These are phyloP conservation scores for Chirona hameri DNA, from an alignment of 2,888 invertebrate genomes.

Conservation along the genomic window DNA sequence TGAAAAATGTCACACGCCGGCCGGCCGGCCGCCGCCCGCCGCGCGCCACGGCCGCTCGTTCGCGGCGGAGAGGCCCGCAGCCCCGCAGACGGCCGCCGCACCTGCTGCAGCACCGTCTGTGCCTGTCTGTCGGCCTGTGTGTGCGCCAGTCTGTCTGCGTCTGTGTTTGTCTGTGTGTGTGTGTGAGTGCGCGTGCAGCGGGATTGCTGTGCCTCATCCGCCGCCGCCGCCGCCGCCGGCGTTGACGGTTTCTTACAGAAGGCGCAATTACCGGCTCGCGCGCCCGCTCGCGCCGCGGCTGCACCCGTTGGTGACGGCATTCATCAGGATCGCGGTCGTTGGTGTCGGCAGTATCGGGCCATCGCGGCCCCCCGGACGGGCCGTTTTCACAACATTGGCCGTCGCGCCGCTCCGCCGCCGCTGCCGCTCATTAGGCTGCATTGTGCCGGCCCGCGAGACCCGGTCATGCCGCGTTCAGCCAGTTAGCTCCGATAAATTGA, in stretches of 20 bases:
- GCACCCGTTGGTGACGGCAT: not conserved
- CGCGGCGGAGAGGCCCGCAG: not conserved
- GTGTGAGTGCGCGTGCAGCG: not conserved
- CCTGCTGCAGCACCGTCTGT: no score
- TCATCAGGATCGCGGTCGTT: not conserved
- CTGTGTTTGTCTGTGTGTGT: not conserved
- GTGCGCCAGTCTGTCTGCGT: not conserved
- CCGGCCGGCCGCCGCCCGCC: not conserved
- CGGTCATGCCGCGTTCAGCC: not conserved
- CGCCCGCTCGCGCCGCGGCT: no score
- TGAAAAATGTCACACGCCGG: slow-evolving; percentile 13
- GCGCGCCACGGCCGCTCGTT: not conserved
- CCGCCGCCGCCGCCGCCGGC: not conserved
- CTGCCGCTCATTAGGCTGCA: not conserved
- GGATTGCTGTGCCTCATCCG: not conserved
- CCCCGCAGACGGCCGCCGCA: no score
- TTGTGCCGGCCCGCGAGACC: not conserved
- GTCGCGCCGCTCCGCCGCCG: not conserved
- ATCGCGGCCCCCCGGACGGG: not conserved
- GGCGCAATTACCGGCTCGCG: not conserved
- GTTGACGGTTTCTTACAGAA: not conserved
- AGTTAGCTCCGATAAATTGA: slow-evolving; percentile 5
- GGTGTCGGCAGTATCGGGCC: not conserved
- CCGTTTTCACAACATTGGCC: slow-evolving; percentile 9
- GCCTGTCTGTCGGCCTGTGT: slow-evolving; percentile 1